These are phyloP conservation scores for Acronicta psi DNA, from an alignment of 2,888 invertebrate species.

Conservation along the genomic window DNA sequence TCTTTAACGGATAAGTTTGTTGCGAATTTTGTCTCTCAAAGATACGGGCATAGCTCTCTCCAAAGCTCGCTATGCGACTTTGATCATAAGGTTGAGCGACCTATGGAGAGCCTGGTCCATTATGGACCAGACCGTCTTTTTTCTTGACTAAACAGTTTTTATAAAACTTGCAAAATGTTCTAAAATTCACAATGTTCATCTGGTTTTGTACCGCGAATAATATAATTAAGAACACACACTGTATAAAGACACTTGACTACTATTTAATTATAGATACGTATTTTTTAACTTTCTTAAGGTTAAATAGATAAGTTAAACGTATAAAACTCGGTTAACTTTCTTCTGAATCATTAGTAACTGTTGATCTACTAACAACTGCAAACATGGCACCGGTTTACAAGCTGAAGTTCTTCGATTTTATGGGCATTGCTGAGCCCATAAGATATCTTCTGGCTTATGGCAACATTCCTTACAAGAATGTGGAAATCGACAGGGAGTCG, in stretches of 20 bases:
- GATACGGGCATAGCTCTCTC: no score
- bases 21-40: no score
- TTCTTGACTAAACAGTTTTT: no score
- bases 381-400: slow-evolving; percentile 60
- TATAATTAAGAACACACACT: background rate
- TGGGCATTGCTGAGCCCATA: slow-evolving; percentile 67
- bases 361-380: slow-evolving; percentile 23
- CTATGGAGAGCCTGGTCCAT: no score
- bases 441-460: slow-evolving; percentile 66
- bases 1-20: no score
- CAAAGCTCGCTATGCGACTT: no score
- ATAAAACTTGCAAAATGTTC: no score
- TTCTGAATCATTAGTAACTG: slow-evolving; percentile 18
- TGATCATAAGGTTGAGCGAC: no score
- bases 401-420: slow-evolving; percentile 65
- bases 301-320: slow-evolving; percentile 27
- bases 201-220: no score
- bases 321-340: slow-evolving; percentile 22
- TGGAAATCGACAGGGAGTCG: slow-evolving; percentile 32
- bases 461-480: slow-evolving; percentile 63
- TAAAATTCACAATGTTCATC: no score
- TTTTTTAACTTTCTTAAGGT: slow-evolving; percentile 27
- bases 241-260: background rate
- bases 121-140: no score
- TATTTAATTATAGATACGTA: background rate